phyloP scores from a whole-genome alignment of 1,140 invertebrate species.

The Lucilia sericata region DNA sequence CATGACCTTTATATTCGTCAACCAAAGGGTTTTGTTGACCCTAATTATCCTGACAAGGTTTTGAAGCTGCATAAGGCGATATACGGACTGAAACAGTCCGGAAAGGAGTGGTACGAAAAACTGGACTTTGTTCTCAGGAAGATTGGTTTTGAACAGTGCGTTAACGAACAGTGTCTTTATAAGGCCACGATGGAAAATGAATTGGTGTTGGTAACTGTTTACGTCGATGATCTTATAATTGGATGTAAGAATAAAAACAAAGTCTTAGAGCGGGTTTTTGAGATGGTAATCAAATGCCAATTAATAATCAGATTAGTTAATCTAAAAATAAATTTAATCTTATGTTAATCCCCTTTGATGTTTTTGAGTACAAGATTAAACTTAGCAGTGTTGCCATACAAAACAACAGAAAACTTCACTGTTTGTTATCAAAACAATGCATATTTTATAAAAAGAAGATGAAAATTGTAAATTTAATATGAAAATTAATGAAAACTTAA shows the following conservation, averaged over 20 bases:
- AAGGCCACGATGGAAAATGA: neutral
- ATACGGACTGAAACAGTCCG: slow-evolving; percentile 48
- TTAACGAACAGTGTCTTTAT: slow-evolving; percentile 62
- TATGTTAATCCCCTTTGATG: no score
- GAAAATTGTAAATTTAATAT: no score
- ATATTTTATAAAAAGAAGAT: no score
- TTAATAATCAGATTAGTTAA: no score
- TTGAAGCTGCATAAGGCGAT: slow-evolving; percentile 51
- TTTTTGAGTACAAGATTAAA: no score
- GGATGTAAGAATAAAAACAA: slow-evolving; percentile 41
- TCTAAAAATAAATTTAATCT: no score
- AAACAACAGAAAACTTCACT: no score
- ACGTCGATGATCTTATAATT: slow-evolving; percentile 44
- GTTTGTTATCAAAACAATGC: no score
- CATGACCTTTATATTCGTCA: slow-evolving; percentile 56
- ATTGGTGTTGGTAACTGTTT: slow-evolving; percentile 23
- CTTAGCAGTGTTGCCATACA: no score
- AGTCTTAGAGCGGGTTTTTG: slow-evolving; percentile 9
- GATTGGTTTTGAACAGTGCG: slow-evolving; percentile 53
- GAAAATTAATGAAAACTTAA: no score
- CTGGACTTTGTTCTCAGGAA: slow-evolving; percentile 52
- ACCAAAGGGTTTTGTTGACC: slow-evolving; percentile 41
- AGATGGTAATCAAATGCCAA: no score
- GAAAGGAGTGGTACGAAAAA: slow-evolving; percentile 58
- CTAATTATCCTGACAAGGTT: slow-evolving; percentile 27